These are phyloP conservation scores for Motacilla tschutschensis DNA, from an alignment of 2,113 vertebrate genomes.

Conservation along the genomic window DNA sequence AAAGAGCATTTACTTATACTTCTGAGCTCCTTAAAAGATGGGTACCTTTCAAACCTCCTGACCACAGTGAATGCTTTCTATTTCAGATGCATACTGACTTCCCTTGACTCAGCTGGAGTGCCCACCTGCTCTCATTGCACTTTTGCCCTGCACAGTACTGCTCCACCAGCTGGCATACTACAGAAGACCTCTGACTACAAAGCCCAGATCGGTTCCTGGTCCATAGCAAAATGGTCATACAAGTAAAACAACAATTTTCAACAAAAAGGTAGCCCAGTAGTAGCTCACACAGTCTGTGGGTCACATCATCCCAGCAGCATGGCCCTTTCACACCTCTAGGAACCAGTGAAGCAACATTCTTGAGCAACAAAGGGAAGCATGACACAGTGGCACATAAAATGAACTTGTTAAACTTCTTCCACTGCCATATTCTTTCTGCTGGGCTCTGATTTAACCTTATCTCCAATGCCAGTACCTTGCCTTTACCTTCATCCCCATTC, in stretches of 20 bases:
- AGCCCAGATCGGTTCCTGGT: neutral
- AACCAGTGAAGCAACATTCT: constrained; percentile 62
- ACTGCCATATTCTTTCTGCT: neutral
- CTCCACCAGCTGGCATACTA: neutral
- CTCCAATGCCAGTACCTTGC: neutral
- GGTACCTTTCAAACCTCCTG: neutral
- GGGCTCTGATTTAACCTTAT: neutral
- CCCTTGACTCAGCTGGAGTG: neutral
- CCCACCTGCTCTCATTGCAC: neutral
- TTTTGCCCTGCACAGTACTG: neutral
- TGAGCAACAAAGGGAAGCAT: constrained; percentile 31
- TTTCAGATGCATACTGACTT: neutral
- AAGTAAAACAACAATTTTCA: constrained; percentile 23
- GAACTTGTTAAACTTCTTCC: constrained; percentile 36
- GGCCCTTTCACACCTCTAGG: constrained; percentile 45
- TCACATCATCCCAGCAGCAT: constrained; percentile 12
- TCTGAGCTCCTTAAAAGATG: neutral
- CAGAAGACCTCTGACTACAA: neutral
- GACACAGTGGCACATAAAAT: constrained; percentile 44
- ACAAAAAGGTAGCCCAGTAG: neutral
- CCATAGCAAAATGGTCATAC: neutral
- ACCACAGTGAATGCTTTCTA: neutral
- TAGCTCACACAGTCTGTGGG: neutral
- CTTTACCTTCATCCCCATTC: neutral
- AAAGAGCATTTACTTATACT: neutral